A percentile compares a stretch with the other conserved stretches of the same genome.
These are phyloP conservation scores for Cryptus viduatorius DNA, from an alignment of 2,888 invertebrate genomes.

Conservation along the genomic window DNA sequence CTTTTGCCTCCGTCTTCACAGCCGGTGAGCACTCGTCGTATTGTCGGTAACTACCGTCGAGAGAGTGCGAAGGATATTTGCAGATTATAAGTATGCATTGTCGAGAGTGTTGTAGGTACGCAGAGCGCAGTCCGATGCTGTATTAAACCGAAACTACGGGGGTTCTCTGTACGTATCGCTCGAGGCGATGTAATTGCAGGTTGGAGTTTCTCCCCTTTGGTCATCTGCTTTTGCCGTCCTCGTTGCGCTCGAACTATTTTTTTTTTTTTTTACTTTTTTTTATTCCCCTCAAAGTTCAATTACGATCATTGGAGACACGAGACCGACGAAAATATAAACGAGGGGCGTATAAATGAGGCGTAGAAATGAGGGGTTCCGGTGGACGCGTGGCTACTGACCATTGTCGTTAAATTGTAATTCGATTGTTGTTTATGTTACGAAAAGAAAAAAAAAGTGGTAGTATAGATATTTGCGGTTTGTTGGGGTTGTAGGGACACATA, in stretches of 20 bases:
- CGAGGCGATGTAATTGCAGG: neutral
- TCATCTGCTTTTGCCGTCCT: neutral
- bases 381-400: constrained; percentile 14
- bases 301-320: constrained; percentile 27
- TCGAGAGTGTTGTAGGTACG: too few relatives aligned
- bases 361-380: constrained; percentile 32
- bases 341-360: constrained; percentile 6
- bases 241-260: constrained; percentile 28
- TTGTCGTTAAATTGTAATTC: constrained; percentile 36
- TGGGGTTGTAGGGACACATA: neutral
- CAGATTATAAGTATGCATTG: too few relatives aligned
- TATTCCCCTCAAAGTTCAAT: neutral
- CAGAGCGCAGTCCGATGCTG: too few relatives aligned
- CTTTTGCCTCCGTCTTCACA: constrained; percentile 26
- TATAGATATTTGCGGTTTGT: constrained; percentile 39
- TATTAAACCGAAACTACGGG: too few relatives aligned
- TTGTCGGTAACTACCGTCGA: constrained; percentile 17
- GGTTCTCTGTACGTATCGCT: neutral
- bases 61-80: constrained; percentile 10
- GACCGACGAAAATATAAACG: constrained; percentile 24
- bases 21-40: constrained; percentile 21
- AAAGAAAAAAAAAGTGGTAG: neutral
- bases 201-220: too few relatives aligned
- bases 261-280: constrained; percentile 4
- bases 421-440: constrained; percentile 31